A percentile compares a stretch with the other conserved stretches of the same genome.
These are phyloP conservation scores for Ericerus pela DNA, from an alignment of 1,140 invertebrate species.

Conservation along the genomic window DNA sequence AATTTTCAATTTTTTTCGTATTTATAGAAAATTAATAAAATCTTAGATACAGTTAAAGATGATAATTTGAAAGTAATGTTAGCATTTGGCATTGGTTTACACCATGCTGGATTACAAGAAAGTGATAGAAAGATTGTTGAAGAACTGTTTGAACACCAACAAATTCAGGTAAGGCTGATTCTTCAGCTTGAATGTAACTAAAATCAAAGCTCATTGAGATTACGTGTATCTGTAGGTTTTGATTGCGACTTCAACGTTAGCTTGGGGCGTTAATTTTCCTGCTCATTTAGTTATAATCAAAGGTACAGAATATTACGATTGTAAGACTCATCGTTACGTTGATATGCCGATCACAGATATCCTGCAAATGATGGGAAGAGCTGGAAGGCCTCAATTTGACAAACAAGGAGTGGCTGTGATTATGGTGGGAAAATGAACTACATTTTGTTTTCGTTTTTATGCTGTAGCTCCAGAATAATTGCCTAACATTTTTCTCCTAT, in stretches of 20 bases:
- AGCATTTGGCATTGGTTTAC: slow-evolving; percentile 94
- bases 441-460: not conserved
- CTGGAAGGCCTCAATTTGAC: slow-evolving; percentile 92
- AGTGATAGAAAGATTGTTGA: slow-evolving; percentile 81
- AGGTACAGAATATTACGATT: slow-evolving; percentile 97
- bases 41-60: slow-evolving; percentile 65
- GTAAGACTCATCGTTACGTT: slow-evolving; percentile 88
- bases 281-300: slow-evolving; percentile 74
- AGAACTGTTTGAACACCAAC: slow-evolving; percentile 89
- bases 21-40: slow-evolving; percentile 53
- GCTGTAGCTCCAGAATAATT: not conserved
- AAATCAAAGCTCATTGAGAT: not conserved
- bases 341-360: slow-evolving; percentile 99
- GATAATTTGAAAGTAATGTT: slow-evolving; percentile 84
- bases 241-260: slow-evolving; percentile 90
- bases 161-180: slow-evolving; percentile 63
- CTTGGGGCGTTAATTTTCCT: slow-evolving; percentile 98
- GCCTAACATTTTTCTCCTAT: not conserved
- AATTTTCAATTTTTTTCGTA: slow-evolving; percentile 1
- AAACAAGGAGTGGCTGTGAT: slow-evolving; percentile 90
- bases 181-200: not conserved
- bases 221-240: slow-evolving; percentile 47
- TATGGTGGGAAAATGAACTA: slow-evolving; percentile 43
- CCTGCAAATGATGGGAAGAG: slow-evolving; percentile 97
- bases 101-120: slow-evolving; percentile 92